These are phyloP conservation scores for Eupithecia inturbata DNA, from an alignment of 2,888 invertebrate species.

Conservation along the genomic window DNA sequence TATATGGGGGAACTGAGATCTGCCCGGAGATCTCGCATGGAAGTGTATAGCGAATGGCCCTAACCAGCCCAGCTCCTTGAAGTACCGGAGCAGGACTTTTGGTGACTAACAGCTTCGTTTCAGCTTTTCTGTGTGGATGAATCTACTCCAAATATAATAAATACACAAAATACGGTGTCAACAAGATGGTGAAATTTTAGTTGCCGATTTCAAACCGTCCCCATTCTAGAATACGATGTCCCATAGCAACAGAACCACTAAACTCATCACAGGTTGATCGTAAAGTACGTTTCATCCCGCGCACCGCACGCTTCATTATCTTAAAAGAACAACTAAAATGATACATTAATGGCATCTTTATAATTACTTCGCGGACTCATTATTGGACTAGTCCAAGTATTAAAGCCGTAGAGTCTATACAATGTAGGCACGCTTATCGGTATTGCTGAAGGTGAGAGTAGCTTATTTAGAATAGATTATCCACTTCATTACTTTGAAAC, in stretches of 20 bases:
- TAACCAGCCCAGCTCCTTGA: too few relatives aligned
- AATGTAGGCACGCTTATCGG: slow-evolving; percentile 25
- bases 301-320: slow-evolving; percentile 35
- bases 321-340: slow-evolving; percentile 39
- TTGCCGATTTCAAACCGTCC: not conserved
- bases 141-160: too few relatives aligned
- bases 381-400: slow-evolving; percentile 40
- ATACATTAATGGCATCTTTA: slow-evolving; percentile 34
- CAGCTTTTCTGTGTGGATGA: too few relatives aligned
- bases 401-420: slow-evolving; percentile 35
- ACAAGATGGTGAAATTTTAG: not conserved
- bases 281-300: slow-evolving; percentile 21
- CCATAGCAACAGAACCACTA: not conserved
- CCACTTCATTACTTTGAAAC: not conserved
- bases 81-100: too few relatives aligned
- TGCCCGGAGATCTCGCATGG: too few relatives aligned
- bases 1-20: too few relatives aligned
- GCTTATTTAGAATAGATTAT: not conserved
- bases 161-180: too few relatives aligned
- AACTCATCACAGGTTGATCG: slow-evolving; percentile 22
- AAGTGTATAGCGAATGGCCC: too few relatives aligned
- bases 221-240: too few relatives aligned
- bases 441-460: not conserved
- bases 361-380: slow-evolving; percentile 41
- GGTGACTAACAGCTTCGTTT: too few relatives aligned